Evolutionary conservation across 2,113 vertebrate species (phyloP).

Genomic region (Tragelaphus imberbis): DNA sequence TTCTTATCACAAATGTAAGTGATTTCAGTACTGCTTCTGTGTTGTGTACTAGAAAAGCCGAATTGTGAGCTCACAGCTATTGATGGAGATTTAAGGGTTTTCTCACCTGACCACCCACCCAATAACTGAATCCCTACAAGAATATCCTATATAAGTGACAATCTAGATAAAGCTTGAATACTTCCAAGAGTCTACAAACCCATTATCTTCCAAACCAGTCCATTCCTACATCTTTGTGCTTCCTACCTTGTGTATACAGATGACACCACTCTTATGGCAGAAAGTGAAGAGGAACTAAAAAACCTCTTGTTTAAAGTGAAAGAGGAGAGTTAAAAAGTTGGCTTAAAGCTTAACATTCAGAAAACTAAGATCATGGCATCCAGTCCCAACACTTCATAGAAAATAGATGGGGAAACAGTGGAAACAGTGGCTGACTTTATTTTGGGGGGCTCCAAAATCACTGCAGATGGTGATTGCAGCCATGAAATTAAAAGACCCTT

Average conservation of each 20-base stretch:
- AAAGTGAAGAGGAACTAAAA: no score
- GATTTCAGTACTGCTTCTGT: neutral
- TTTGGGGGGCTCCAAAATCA: no score
- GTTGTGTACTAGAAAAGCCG: neutral
- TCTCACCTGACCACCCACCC: neutral
- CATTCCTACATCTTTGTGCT: neutral
- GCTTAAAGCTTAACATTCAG: no score
- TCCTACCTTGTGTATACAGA: neutral
- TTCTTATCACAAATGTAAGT: neutral
- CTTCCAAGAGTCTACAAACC: neutral
- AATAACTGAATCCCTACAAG: neutral
- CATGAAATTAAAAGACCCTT: no score
- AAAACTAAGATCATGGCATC: no score
- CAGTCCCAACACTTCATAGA: no score
- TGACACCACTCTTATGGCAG: no score
- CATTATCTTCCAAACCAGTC: neutral
- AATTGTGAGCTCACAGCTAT: neutral
- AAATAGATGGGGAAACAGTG: no score
- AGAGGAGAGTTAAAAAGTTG: no score
- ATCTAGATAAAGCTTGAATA: neutral
- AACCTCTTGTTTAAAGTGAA: no score
- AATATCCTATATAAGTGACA: neutral
- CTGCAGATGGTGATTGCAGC: no score
- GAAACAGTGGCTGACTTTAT: no score
- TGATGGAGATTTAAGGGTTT: neutral